A percentile compares a stretch with the other conserved stretches of the same genome.
Conservation (phyloP, 2,888 invertebrate species). For the Archips crataeganus region DNA sequence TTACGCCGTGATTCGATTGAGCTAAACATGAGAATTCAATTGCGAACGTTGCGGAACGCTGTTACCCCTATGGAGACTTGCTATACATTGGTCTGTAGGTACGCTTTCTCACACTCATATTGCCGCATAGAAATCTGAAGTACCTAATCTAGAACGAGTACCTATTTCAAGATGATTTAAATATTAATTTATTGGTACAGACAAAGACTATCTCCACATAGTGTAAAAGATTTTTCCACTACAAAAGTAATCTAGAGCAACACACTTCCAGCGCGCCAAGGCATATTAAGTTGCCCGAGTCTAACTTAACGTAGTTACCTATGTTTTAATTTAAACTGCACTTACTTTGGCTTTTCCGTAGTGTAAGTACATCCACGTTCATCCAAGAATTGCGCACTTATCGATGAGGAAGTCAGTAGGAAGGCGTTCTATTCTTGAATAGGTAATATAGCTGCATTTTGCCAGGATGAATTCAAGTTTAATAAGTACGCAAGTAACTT, state of each 20-base stretch:
- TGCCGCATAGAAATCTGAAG: neutral
- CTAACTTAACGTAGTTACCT: neutral
- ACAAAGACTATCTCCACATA: no score
- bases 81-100: conserved; percentile 2
- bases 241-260: no score
- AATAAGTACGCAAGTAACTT: neutral
- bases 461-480: neutral
- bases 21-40: conserved; percentile 50
- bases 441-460: conserved; percentile 1
- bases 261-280: neutral
- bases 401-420: neutral
- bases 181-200: neutral
- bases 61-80: conserved; percentile 31
- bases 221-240: no score
- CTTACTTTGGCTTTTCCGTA: neutral
- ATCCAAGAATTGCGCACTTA: neutral
- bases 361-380: neutral
- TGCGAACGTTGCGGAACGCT: conserved; percentile 39
- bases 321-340: neutral
- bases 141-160: neutral
- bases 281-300: neutral
- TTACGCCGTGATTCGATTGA: conserved; percentile 42
- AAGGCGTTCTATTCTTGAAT: neutral
- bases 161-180: neutral
- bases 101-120: conserved; percentile 19